A percentile compares a stretch with the other conserved stretches of the same genome.
Evolutionary conservation across 2,797 vertebrate species (phyloP).

Genomic region (Graptemys geographica): DNA sequence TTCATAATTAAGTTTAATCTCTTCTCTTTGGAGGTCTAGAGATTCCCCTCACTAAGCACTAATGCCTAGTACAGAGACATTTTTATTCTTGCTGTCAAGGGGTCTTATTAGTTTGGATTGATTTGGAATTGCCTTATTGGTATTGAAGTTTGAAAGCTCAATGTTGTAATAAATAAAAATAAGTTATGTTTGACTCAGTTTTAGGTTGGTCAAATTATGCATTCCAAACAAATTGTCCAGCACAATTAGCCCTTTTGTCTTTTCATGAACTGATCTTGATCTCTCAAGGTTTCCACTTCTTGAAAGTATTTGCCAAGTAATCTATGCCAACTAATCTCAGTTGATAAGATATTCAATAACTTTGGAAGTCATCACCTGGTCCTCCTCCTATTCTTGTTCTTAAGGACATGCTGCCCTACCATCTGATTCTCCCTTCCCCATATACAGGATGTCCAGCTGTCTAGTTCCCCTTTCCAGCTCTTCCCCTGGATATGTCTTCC

Average conservation of each 20-base stretch:
- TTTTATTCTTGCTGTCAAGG: constrained; percentile 18
- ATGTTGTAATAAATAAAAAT: neutral
- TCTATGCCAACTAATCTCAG: neutral
- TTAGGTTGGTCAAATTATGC: neutral
- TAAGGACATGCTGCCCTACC: neutral
- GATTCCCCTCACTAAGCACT: neutral
- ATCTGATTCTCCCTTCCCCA: neutral
- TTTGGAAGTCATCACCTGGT: neutral
- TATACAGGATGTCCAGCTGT: neutral
- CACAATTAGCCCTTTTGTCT: neutral
- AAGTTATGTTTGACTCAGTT: neutral
- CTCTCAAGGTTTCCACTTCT: neutral
- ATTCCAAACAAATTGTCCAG: neutral
- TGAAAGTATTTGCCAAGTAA: neutral
- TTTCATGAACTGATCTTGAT: neutral
- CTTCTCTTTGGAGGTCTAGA: neutral
- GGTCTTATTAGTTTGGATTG: constrained; percentile 21
- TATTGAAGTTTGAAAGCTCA: neutral
- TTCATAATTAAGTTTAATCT: constrained; percentile 32
- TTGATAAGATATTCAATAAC: neutral
- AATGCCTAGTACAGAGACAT: neutral
- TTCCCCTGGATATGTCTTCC: neutral
- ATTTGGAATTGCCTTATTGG: neutral
- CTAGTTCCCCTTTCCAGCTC: neutral
- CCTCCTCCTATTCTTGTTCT: neutral